These are phyloP conservation scores for Coilia nasus DNA, from an alignment of 2,797 vertebrate genomes.

Conservation along the genomic window DNA sequence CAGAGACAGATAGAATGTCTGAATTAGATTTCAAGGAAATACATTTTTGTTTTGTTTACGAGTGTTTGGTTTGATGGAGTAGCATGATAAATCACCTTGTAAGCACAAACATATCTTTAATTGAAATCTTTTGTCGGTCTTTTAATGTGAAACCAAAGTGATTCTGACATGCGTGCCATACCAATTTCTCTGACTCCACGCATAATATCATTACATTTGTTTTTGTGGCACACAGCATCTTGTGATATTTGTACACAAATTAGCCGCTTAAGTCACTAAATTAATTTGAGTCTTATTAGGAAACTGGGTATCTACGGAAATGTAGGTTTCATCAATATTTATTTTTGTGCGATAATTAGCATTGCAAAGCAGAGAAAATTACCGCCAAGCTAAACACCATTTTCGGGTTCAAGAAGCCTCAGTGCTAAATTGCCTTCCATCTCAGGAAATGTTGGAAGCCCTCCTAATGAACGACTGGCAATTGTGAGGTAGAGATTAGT, in stretches of 20 bases:
- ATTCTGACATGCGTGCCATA: neutral
- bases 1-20: neutral
- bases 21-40: neutral
- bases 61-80: neutral
- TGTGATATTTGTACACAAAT: constrained; percentile 67
- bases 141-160: constrained; percentile 11
- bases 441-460: constrained; percentile 45
- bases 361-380: constrained; percentile 61
- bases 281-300: constrained; percentile 55
- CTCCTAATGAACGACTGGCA: constrained; percentile 50
- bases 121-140: neutral
- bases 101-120: neutral
- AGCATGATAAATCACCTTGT: constrained; percentile 11
- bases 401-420: constrained; percentile 54
- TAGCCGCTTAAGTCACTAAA: constrained; percentile 57
- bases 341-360: constrained; percentile 62
- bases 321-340: constrained; percentile 60
- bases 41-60: neutral
- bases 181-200: neutral
- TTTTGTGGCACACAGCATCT: constrained; percentile 51
- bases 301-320: constrained; percentile 55
- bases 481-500: constrained; percentile 48
- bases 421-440: constrained; percentile 43
- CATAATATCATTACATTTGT: constrained; percentile 45
- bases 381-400: constrained; percentile 51